Evolutionary conservation across 92 coral and sea anemone species (phyloP).

Genomic region (Epizoanthus rinbou): DNA sequence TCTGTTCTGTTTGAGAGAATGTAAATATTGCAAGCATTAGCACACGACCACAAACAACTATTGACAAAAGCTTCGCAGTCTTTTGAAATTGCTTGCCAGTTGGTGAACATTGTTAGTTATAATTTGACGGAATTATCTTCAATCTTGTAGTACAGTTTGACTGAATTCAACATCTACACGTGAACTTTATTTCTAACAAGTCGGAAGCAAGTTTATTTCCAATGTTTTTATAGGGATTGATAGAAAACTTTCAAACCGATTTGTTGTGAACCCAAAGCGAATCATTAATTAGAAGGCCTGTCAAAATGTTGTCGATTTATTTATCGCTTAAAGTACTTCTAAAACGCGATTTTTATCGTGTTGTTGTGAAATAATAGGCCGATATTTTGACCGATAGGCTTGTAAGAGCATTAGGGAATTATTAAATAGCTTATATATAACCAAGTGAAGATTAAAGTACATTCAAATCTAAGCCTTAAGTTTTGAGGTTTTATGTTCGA

Average conservation of each 20-base stretch:
- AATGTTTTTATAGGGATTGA: background rate
- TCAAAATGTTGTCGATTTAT: conserved; percentile 18
- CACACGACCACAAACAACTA: conserved; percentile 5
- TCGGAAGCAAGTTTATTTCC: no score
- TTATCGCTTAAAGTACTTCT: conserved; percentile 11
- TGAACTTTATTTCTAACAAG: no score
- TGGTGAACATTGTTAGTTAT: background rate
- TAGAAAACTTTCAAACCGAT: background rate
- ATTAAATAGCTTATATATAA: background rate
- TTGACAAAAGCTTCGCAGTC: conserved; percentile 3
- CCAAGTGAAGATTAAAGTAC: no score
- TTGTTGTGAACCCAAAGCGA: background rate
- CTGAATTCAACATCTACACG: background rate
- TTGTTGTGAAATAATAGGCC: conserved; percentile 16
- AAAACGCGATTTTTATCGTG: conserved; percentile 16
- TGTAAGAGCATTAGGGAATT: background rate
- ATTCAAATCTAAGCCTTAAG: no score
- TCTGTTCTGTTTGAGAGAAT: conserved; percentile 6
- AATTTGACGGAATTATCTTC: background rate
- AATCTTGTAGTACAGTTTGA: no score
- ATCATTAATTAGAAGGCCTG: conserved; percentile 2
- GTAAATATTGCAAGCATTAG: conserved; percentile 4
- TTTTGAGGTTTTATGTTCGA: no score
- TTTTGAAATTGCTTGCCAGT: background rate
- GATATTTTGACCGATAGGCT: conserved; percentile 13